Percentiles rank a stretch among this genome's conserved stretches.
Conservation (phyloP, 2,888 invertebrate genomes). For the Chymomyza amoena region DNA sequence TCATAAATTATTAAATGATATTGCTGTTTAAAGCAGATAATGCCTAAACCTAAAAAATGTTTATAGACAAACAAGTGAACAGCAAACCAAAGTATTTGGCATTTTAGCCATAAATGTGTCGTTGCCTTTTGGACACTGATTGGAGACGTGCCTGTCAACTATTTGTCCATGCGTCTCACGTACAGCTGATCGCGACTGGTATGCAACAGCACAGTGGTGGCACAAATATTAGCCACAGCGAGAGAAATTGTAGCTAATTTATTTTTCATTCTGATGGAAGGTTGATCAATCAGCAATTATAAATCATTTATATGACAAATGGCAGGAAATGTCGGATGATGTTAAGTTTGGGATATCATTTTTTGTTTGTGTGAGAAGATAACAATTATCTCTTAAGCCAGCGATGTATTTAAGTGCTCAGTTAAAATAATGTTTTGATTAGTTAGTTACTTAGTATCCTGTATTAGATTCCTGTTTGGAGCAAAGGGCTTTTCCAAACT, state of each 20-base stretch:
- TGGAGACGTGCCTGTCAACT: slow-evolving; percentile 41
- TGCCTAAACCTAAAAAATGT: background rate
- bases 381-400: too few relatives aligned
- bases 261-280: background rate
- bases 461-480: too few relatives aligned
- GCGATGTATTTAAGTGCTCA: too few relatives aligned
- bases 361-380: background rate
- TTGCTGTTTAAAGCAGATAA: slow-evolving; percentile 12
- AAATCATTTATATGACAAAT: background rate
- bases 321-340: background rate
- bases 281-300: slow-evolving; percentile 37
- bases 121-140: slow-evolving; percentile 7
- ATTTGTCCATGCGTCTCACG: slow-evolving; percentile 53
- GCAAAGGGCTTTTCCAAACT: too few relatives aligned
- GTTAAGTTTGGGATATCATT: background rate
- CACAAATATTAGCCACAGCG: slow-evolving; percentile 20
- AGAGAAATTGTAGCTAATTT: too few relatives aligned
- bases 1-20: slow-evolving; percentile 26
- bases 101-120: slow-evolving; percentile 21
- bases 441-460: too few relatives aligned
- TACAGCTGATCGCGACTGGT: slow-evolving; percentile 27
- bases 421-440: too few relatives aligned
- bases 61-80: slow-evolving; percentile 15
- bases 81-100: slow-evolving; percentile 10
- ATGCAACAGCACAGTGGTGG: slow-evolving; percentile 16